A percentile compares a stretch with the other conserved stretches of the same genome.
These are phyloP conservation scores for Cephus pygmeus DNA, from an alignment of 2,888 invertebrate genomes.

Conservation along the genomic window DNA sequence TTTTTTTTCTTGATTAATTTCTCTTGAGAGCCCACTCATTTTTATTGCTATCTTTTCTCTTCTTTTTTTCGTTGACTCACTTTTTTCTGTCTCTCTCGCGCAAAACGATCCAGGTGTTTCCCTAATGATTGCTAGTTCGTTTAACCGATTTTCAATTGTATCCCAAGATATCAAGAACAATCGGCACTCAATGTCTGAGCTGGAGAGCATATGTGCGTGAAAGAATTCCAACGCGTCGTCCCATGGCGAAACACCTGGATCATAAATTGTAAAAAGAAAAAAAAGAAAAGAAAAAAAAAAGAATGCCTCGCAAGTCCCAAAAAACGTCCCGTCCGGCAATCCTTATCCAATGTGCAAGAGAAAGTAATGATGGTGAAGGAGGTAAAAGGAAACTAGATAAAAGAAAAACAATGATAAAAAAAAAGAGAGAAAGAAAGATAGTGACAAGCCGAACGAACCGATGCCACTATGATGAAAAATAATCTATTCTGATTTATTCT, in stretches of 20 bases:
- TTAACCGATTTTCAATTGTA: neutral
- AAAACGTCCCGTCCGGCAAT: conserved; percentile 7
- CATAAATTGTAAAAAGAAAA: conserved; percentile 9
- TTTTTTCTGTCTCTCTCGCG: conserved; percentile 17
- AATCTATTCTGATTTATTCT: conserved; percentile 68
- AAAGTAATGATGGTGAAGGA: conserved; percentile 10
- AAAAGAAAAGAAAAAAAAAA: conserved; percentile 11
- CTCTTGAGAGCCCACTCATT: neutral
- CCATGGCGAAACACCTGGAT: conserved; percentile 1
- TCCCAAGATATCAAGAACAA: neutral
- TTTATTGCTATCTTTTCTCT: conserved; percentile 17
- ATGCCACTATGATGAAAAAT: conserved; percentile 62
- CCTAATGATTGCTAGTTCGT: neutral
- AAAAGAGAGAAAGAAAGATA: conserved; percentile 4
- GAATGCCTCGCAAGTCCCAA: conserved; percentile 18
- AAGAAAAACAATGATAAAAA: conserved; percentile 36
- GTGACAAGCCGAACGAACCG: conserved; percentile 41
- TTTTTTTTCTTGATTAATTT: neutral
- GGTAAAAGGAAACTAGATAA: neutral
- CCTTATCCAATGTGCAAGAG: conserved; percentile 33
- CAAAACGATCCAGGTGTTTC: conserved; percentile 30
- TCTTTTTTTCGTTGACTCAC: conserved; percentile 22
- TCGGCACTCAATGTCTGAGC: neutral
- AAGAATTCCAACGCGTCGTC: neutral
- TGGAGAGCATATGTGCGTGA: neutral